A percentile compares a stretch with the other conserved stretches of the same genome.
Evolutionary conservation across 2,888 invertebrate genomes (phyloP).

Genomic region (Ophion ventricosus): DNA sequence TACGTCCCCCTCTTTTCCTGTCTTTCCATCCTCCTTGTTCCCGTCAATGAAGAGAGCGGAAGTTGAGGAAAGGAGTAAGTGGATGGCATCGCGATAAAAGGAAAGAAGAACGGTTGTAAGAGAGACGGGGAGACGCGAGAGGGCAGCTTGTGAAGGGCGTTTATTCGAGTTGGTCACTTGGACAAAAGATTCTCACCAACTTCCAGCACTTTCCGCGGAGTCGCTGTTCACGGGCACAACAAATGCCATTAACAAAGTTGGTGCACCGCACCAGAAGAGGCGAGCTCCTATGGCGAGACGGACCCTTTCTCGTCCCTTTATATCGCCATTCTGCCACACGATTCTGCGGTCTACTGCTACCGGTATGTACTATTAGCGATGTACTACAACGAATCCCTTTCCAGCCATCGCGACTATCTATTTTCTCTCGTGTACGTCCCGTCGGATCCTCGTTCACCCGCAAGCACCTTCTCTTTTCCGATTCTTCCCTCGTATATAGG

Average conservation of each 20-base stretch:
- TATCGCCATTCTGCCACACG: constrained; percentile 54
- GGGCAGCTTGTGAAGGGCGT: constrained; percentile 33
- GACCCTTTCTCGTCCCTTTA: constrained; percentile 22
- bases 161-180: constrained; percentile 65
- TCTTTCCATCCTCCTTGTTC: constrained; percentile 1
- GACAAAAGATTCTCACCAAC: constrained; percentile 62
- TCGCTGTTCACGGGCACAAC: constrained; percentile 69
- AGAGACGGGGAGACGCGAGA: constrained; percentile 1
- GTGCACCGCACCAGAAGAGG: constrained; percentile 46
- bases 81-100: neutral
- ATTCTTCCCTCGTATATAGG: constrained; percentile 20
- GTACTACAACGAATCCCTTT: constrained; percentile 49
- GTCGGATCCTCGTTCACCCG: constrained; percentile 25
- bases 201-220: constrained; percentile 14
- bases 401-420: constrained; percentile 22
- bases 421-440: constrained; percentile 49
- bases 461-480: constrained; percentile 28
- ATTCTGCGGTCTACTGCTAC: constrained; percentile 58
- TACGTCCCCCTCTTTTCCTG: neutral
- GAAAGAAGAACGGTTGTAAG: constrained; percentile 16
- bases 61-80: constrained; percentile 12
- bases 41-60: constrained; percentile 16
- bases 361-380: constrained; percentile 62
- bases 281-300: constrained; percentile 13
- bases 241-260: constrained; percentile 75